A percentile compares a stretch with the other conserved stretches of the same genome.
phyloP scores from a whole-genome alignment of 1,140 invertebrate species.

The Bilobella aurantiaca region DNA sequence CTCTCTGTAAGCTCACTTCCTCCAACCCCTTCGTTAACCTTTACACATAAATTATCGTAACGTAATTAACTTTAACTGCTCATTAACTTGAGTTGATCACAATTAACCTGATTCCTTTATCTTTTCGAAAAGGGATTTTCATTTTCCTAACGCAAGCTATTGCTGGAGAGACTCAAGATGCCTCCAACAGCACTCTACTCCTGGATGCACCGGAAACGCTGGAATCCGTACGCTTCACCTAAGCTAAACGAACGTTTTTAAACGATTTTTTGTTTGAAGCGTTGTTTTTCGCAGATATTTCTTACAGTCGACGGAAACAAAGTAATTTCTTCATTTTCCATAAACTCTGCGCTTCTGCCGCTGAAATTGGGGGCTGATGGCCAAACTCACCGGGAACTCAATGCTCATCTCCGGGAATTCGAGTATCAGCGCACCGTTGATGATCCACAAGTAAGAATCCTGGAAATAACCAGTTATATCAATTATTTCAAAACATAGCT shows the following conservation, averaged over 20 bases:
- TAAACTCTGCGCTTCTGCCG: background rate
- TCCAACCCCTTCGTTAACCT: too few species aligned
- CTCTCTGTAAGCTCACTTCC: too few species aligned
- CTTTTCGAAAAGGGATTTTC: too few species aligned
- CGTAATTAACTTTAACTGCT: too few species aligned
- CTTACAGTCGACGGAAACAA: background rate
- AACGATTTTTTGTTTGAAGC: background rate
- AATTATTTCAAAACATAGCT: background rate
- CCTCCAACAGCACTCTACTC: too few species aligned
- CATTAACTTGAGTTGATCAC: too few species aligned
- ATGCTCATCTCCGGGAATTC: background rate
- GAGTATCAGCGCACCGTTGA: background rate
- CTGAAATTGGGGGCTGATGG: constrained; percentile 1
- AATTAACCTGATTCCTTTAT: too few species aligned
- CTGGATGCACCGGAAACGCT: background rate
- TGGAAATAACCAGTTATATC: background rate
- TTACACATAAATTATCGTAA: too few species aligned
- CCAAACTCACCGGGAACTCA: background rate
- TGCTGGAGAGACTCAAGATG: too few species aligned
- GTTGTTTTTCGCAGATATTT: constrained; percentile 4
- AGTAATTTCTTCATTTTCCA: constrained; percentile 6
- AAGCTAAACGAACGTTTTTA: background rate
- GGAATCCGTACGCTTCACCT: background rate
- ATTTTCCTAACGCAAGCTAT: too few species aligned
- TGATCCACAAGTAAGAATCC: background rate